Base-by-base conservation (phyloP, 2,113 vertebrate species). In the Australoheros scitulus region DNA sequence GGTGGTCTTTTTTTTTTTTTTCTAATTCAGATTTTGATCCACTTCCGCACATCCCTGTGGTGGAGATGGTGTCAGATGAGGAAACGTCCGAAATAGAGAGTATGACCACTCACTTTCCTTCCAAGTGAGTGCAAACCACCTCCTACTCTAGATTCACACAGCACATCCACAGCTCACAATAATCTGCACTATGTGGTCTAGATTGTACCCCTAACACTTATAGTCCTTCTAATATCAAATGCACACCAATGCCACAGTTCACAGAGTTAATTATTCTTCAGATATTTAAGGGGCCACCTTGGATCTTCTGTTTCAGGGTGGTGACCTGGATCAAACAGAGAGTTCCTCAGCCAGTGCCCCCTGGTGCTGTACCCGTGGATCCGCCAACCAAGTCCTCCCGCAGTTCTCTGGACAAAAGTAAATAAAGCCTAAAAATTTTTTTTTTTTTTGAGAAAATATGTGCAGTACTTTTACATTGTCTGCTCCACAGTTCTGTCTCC, bases 281-380 rank as follows among this genome's bases (percentile, higher is more conserved):
- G 34, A 26, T 5, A 3, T 10, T 43, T 26, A 29, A 13, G 2
- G 0, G 18, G 17, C 61, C 32, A 26, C n/a, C 4, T 50, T 59
- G 80, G 2, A 63, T 59, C 77, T 3, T 59, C 22, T 72, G 13
- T 50, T 78, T 61, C 85, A 96, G 96, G 0, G 43, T 96, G 86
- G 88, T 95, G 76, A 87, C 61, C 8, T 96, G 96, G 96, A 89
- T 96, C 55, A 96, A 93, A 85, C 94, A 96, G 14, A 94, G 93
- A 5, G 84, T 96, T 2, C 95, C 95, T 15, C 95, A 96, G 55
- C 94, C 94, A 0, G 76, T 88, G 47, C 91, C 91, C 24, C 84
- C 95, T 76, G 91, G 92, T 86, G 76, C 70, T 5, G 79, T 88
- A 11, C 65, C 76, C 1, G 9, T 24, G 20, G 90, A 92, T 38